Conservation (phyloP, 1,140 invertebrate species). For the Melitaea cinxia region DNA sequence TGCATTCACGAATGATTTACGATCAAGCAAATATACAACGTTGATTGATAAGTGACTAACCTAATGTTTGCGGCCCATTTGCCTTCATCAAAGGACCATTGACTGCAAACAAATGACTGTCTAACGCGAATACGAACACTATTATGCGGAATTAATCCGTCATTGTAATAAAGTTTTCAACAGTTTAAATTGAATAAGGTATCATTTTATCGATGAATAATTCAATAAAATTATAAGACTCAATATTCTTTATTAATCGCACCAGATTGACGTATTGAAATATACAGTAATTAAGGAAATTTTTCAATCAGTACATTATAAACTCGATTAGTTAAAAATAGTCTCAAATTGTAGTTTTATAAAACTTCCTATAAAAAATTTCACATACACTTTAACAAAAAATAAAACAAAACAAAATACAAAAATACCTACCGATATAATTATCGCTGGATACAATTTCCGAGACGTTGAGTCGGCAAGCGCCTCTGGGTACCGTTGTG, state of each 20-base stretch:
- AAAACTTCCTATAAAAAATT: no score
- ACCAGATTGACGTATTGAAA: no score
- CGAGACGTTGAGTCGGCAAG: conserved; percentile 93
- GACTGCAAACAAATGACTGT: conserved; percentile 83
- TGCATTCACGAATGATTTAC: conserved; percentile 59
- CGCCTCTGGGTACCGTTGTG: conserved; percentile 91
- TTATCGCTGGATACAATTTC: conserved; percentile 92
- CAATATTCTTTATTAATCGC: not conserved
- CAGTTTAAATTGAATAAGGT: conserved; percentile 13
- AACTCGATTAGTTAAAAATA: no score
- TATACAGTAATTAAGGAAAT: no score
- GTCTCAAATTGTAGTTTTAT: no score
- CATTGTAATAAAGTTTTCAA: conserved; percentile 36
- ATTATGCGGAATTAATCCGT: conserved; percentile 38
- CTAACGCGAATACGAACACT: conserved; percentile 33
- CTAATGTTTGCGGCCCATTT: conserved; percentile 66
- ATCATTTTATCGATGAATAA: conserved; percentile 2
- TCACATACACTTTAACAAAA: no score
- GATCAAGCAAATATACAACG: conserved; percentile 49
- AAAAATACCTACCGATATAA: conserved; percentile 88
- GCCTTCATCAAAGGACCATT: conserved; percentile 67
- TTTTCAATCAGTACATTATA: no score
- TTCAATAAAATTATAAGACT: not conserved
- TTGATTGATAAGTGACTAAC: conserved; percentile 67
- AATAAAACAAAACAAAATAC: not conserved